Evolutionary conservation across 2,113 vertebrate species (phyloP), one percentile per base, ranked within the genome.

Genomic region (Aegotheles bennettii): DNA sequence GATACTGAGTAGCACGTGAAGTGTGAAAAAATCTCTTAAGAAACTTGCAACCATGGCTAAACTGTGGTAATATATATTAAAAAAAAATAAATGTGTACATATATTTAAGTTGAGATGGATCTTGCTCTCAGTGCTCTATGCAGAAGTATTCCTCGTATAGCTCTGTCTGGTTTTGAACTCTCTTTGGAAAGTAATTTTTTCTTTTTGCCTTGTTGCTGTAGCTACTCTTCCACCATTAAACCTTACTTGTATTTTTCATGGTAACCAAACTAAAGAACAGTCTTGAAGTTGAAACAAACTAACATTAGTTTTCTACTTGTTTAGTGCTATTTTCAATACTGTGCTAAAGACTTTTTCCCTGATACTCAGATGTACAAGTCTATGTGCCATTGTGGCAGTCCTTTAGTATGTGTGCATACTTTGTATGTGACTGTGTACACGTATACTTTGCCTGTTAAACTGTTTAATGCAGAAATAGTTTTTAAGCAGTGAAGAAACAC

Each of bases 321-420:
- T 80, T 36, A 47, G 23, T 57, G 29, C 18, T 67, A 67, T 16
- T 31, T 85, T 9, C 68, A 50, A 28, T 77, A 42, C 6, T 23
- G 2, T 1, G 0, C 36, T 84, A 40, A 51, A 65, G 24, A 29
- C 6, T 57, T 65, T 43, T 17, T 6, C 26, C 19, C 3, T 1
- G 0, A 10, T 59, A 20, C 9, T 94, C 12, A 26, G 9, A 38
- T 51, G 11, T 67, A 25, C 17, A 53, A 68, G 11, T 51, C 13
- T 71, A 35, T n/a, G 19, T 90, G 20, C 26, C 29, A 2, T 17
- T 69, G 17, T 77, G 71, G 6, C 14, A 73, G 7, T 24, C 20
- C 38, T 38, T 69, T 36, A 35, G 6, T 38, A 3, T 13, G 28
- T 16, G 4, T 38, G 7, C 36, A 17, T 54, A 12, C 54, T 80